phyloP scores from a whole-genome alignment of 2,888 invertebrate species.

The Sphaerophoria taeniata region DNA sequence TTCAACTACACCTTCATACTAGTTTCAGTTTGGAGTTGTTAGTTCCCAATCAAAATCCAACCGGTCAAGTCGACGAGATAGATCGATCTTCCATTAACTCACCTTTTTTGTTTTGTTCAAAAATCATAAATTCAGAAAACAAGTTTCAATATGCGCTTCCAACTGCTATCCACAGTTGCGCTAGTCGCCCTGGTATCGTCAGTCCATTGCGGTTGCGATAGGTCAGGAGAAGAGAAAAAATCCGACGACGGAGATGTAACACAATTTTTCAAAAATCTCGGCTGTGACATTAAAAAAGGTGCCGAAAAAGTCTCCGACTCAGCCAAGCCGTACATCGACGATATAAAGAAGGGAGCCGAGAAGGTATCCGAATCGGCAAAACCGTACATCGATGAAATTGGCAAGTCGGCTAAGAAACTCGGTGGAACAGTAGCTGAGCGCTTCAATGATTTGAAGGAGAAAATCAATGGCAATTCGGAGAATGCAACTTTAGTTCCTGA shows the following conservation, averaged over 20 bases:
- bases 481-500: conserved; percentile 29
- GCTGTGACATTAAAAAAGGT: conserved; percentile 79
- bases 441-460: conserved; percentile 80
- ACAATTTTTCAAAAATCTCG: conserved; percentile 78
- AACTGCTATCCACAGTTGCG: conserved; percentile 33
- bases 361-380: conserved; percentile 78
- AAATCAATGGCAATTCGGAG: conserved; percentile 76
- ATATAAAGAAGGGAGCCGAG: conserved; percentile 79
- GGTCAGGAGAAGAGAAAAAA: conserved; percentile 45
- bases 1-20: conserved; percentile 1
- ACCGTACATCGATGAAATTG: conserved; percentile 79
- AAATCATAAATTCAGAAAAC: conserved; percentile 1
- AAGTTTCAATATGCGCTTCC: conserved; percentile 44
- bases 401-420: conserved; percentile 79
- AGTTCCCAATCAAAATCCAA: conserved; percentile 50
- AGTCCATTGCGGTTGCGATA: conserved; percentile 60
- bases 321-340: conserved; percentile 79
- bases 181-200: conserved; percentile 32
- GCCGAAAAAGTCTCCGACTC: conserved; percentile 78
- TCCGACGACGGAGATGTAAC: conserved; percentile 78
- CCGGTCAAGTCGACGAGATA: conserved; percentile 40
- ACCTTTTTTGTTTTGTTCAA: background rate
- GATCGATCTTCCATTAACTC: background rate
- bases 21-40: conserved; percentile 27
- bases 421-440: conserved; percentile 78